Percentiles rank a stretch among this genome's conserved stretches.
phyloP scores from a whole-genome alignment of 2,113 vertebrate species.

The Conger conger region DNA sequence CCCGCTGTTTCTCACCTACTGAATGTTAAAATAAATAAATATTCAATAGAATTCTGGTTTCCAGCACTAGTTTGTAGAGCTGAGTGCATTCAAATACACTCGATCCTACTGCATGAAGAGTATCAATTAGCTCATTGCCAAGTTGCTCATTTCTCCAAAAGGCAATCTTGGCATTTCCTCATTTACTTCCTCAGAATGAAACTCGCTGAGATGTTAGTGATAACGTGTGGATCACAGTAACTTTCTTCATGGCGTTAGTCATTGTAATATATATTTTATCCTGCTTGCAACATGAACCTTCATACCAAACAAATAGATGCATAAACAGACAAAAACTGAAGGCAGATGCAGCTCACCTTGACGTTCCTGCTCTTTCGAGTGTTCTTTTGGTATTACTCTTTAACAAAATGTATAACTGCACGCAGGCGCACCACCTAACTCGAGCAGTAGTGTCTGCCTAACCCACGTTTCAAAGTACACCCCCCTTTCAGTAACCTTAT shows the following conservation, averaged over 20 bases:
- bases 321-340: neutral
- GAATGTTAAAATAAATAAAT: too few relatives aligned
- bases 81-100: neutral
- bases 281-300: neutral
- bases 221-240: neutral
- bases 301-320: neutral
- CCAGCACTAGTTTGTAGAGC: neutral
- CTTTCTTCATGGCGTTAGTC: neutral
- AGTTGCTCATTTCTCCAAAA: neutral
- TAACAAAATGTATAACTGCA: slow-evolving; percentile 34
- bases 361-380: slow-evolving; percentile 12
- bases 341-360: slow-evolving; percentile 34
- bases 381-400: slow-evolving; percentile 14
- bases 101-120: neutral
- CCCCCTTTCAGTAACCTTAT: slow-evolving; percentile 59
- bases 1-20: too few relatives aligned
- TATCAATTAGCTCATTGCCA: neutral
- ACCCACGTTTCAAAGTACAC: slow-evolving; percentile 50
- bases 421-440: slow-evolving; percentile 28
- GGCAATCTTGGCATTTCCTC: neutral
- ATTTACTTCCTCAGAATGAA: neutral
- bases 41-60: neutral
- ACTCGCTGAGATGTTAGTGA: neutral
- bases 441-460: slow-evolving; percentile 44
- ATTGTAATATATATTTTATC: neutral